Evolutionary conservation across 2,113 vertebrate species (phyloP).

Genomic region (Podarcis muralis): DNA sequence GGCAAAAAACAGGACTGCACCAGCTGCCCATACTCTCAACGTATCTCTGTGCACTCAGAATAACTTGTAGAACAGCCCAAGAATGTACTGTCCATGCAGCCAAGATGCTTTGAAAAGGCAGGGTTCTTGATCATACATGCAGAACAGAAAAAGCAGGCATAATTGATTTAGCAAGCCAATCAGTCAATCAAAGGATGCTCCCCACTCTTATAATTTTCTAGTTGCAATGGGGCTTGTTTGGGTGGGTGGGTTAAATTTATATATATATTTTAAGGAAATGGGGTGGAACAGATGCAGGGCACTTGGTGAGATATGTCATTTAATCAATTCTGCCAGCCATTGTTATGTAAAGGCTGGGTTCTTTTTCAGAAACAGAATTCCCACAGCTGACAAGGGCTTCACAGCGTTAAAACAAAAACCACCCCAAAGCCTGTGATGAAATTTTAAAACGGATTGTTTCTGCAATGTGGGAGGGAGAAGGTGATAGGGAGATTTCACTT

Average conservation of each 20-base stretch:
- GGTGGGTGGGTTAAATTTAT: no score
- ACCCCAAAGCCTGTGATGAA: constrained; percentile 64
- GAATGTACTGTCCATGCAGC: background rate
- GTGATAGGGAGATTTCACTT: constrained; percentile 68
- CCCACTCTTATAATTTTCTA: background rate
- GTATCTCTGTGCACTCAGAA: background rate
- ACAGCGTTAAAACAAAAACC: constrained; percentile 38
- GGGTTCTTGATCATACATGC: background rate
- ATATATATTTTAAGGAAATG: constrained; percentile 36
- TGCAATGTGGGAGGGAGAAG: constrained; percentile 43
- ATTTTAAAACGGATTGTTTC: constrained; percentile 76
- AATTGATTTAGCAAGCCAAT: no score
- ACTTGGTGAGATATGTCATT: constrained; percentile 24
- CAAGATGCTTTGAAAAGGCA: background rate
- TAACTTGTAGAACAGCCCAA: background rate
- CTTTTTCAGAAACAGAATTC: constrained; percentile 41
- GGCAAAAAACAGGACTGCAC: background rate
- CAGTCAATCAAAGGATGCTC: background rate
- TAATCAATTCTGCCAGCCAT: constrained; percentile 10
- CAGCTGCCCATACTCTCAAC: background rate
- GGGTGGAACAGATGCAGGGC: constrained; percentile 38
- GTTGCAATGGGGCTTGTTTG: constrained; percentile 41
- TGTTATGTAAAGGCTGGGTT: constrained; percentile 40
- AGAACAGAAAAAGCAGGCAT: no score
- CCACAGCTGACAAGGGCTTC: background rate